Evolutionary conservation across 2,888 invertebrate genomes (phyloP).

Genomic region (Polydrusus cervinus): DNA sequence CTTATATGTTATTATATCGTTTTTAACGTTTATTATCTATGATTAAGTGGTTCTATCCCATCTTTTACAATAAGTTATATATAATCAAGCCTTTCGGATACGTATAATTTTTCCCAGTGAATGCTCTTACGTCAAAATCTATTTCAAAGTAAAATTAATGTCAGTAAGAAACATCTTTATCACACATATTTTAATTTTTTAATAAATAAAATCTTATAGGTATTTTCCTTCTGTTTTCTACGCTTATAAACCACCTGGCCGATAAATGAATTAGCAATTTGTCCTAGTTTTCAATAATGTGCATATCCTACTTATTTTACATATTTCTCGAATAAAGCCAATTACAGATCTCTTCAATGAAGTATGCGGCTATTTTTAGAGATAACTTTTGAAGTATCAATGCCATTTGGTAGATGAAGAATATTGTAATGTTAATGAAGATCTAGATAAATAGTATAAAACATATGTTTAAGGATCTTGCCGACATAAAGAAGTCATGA

Average conservation of each 20-base stretch:
- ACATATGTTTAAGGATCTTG: neutral
- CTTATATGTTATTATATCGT: too few relatives aligned
- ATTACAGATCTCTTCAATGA: conserved; percentile 10
- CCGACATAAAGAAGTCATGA: too few relatives aligned
- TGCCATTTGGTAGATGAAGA: conserved; percentile 5
- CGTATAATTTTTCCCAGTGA: too few relatives aligned
- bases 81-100: too few relatives aligned
- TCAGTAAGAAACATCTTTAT: too few relatives aligned
- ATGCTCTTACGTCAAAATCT: too few relatives aligned
- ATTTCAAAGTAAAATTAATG: too few relatives aligned
- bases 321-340: conserved; percentile 11
- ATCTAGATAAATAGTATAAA: neutral
- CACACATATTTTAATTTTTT: too few relatives aligned
- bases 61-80: too few relatives aligned
- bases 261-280: neutral
- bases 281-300: conserved; percentile 12
- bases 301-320: conserved; percentile 13
- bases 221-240: neutral
- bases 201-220: too few relatives aligned
- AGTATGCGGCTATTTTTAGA: neutral
- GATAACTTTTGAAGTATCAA: conserved; percentile 6
- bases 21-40: too few relatives aligned
- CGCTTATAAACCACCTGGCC: conserved; percentile 19
- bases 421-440: neutral
- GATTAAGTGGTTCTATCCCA: too few relatives aligned